Percentiles rank a stretch among this genome's conserved stretches.
Evolutionary conservation across 1,140 invertebrate genomes (phyloP).

Genomic region (Protaetia brevitarsis): DNA sequence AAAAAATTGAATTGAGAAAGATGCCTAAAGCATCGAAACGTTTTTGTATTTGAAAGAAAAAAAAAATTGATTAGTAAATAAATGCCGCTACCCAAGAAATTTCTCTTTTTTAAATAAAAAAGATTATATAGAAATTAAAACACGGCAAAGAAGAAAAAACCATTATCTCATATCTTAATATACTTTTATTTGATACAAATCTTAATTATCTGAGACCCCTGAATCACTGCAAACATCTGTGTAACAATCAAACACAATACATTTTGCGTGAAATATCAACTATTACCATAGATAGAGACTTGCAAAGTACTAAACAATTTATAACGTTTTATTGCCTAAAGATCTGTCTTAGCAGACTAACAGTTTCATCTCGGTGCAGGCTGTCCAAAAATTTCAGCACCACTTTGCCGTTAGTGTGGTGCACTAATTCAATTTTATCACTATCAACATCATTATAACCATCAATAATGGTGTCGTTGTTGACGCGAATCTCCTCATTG

Average conservation of each 20-base stretch:
- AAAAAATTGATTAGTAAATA: too few species aligned
- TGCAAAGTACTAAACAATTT: constrained; percentile 3
- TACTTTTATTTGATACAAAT: constrained; percentile 3
- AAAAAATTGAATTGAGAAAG: too few species aligned
- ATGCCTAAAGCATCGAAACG: too few species aligned
- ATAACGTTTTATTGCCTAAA: constrained; percentile 4
- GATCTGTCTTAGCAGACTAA: background rate
- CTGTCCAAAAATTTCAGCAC: background rate
- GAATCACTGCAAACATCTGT: background rate
- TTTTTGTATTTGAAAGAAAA: too few species aligned
- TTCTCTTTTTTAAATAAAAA: too few species aligned
- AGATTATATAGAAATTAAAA: too few species aligned
- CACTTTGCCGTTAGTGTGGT: background rate
- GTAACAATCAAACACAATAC: background rate
- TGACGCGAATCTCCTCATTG: background rate
- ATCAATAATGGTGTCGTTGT: background rate
- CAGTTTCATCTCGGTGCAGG: background rate
- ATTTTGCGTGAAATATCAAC: constrained; percentile 3
- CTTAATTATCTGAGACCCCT: background rate
- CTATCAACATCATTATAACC: background rate
- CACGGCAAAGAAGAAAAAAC: too few species aligned
- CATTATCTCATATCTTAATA: too few species aligned
- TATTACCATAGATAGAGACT: background rate
- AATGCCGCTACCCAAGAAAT: too few species aligned
- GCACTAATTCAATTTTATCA: background rate